Base-by-base conservation (phyloP, 2,888 invertebrate genomes). In the Clitarchus hookeri region DNA sequence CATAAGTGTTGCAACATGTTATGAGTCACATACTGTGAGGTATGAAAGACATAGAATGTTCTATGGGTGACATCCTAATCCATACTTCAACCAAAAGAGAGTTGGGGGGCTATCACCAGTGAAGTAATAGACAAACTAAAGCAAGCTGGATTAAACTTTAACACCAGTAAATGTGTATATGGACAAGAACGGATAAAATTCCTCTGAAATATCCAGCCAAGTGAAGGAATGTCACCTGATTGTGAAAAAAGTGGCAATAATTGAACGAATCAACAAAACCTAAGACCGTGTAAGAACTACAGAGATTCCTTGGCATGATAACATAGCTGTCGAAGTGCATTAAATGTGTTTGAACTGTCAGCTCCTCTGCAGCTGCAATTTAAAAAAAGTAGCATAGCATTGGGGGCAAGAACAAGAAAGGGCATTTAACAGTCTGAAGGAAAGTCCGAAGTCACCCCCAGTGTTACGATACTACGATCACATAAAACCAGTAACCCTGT, bases 401-500 rank as follows among this genome's bases (percentile, higher is more conserved):
- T 65, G 65, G 2, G n/a, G 8, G 0, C 0, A 23, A 8, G n/a
- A 65, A n/a, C 65, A 65, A 23, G 65, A 65, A n/a, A 8, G 8
- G 0, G 19, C 65, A 65, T 65, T 65, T 65, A 1, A 65, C 11
- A 65, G 8, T 2, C 65, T 65, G 16, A 65, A 65, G 16, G 8
- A 16, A 8, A 16, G 65, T 23, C 19, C 16, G 11, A n/a, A n/a
- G 65, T 65, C 23, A 1, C 65, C 65, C 6, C 65, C 65, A 65
- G 23, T 65, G 6, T 23, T 65, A 23, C 8, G 65, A n/a, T 65
- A 65, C 16, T 65, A 65, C 16, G 65, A 65, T 23, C 65, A 65
- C 16, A 65, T 23, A 65, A 65, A 65, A 89, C 90, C 0, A 90
- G 90, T 6, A 88, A 88, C 4, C 89, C 88, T 84, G 91, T 90